These are phyloP conservation scores for Caenorhabditis tropicalis DNA, from an alignment of 1,140 invertebrate species.

Conservation along the genomic window DNA sequence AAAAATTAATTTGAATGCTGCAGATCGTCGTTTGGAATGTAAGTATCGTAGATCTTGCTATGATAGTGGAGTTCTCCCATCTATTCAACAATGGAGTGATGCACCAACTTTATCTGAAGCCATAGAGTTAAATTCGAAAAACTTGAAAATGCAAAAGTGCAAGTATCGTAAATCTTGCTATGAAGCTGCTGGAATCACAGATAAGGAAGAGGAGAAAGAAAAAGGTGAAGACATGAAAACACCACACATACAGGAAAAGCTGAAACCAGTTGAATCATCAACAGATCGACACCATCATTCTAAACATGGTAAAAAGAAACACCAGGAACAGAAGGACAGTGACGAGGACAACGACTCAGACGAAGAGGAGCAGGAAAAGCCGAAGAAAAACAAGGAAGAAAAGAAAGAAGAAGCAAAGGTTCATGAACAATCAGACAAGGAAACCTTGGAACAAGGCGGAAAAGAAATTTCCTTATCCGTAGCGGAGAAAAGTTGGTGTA, in stretches of 20 bases:
- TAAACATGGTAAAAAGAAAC: slow-evolving; percentile 11
- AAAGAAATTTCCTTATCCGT: not conserved
- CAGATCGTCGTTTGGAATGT: slow-evolving; percentile 56
- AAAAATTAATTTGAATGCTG: slow-evolving; percentile 21
- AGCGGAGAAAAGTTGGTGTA: slow-evolving; percentile 1
- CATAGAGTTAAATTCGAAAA: not conserved
- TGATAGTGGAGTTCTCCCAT: slow-evolving; percentile 53
- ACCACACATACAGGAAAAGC: not conserved
- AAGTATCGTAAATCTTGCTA: slow-evolving; percentile 59
- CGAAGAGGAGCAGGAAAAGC: slow-evolving; percentile 18
- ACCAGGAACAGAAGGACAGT: not conserved
- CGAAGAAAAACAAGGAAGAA: slow-evolving; percentile 33
- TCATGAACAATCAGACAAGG: not conserved
- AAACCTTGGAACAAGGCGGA: slow-evolving; percentile 7
- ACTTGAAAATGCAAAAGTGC: slow-evolving; percentile 46
- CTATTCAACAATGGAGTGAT: slow-evolving; percentile 34
- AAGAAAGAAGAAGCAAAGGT: slow-evolving; percentile 29
- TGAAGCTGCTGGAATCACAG: slow-evolving; percentile 31
- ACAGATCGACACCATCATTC: not conserved
- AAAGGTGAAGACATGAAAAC: not conserved
- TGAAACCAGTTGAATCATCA: not conserved
- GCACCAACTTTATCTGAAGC: not conserved
- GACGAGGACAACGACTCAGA: not conserved
- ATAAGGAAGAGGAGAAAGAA: not conserved
- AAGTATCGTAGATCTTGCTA: slow-evolving; percentile 60